These are phyloP conservation scores for Polydrusus pterygomalis DNA, from an alignment of 2,888 invertebrate species.

Conservation along the genomic window DNA sequence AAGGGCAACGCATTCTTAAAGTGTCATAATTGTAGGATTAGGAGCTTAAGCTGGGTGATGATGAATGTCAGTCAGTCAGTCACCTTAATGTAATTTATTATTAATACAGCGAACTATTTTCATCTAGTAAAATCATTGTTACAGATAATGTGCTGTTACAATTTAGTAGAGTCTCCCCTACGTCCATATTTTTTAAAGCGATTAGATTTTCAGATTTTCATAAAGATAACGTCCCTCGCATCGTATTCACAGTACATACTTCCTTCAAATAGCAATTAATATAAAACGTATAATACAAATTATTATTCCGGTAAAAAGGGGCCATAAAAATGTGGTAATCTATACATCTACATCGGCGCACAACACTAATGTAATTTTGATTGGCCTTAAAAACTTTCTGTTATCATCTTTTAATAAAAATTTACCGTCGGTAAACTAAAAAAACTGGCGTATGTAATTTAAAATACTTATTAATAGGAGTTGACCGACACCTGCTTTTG, in stretches of 20 bases:
- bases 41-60: no score
- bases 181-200: conserved; percentile 37
- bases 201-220: conserved; percentile 53
- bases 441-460: conserved; percentile 60
- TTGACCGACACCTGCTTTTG: conserved; percentile 64
- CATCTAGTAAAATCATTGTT: no score
- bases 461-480: conserved; percentile 64
- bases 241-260: conserved; percentile 42
- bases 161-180: no score
- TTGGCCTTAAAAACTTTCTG: conserved; percentile 58
- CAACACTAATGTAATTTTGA: conserved; percentile 60
- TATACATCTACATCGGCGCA: conserved; percentile 47
- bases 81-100: no score
- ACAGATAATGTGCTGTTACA: no score
- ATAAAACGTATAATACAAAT: conserved; percentile 55
- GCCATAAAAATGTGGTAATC: conserved; percentile 42
- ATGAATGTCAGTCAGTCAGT: no score
- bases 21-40: no score
- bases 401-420: conserved; percentile 59
- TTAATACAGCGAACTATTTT: no score
- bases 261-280: conserved; percentile 56
- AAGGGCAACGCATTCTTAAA: no score
- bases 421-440: conserved; percentile 47
- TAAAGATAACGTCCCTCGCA: conserved; percentile 46
- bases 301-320: conserved; percentile 49